Base-by-base conservation (phyloP, 2,888 invertebrate genomes). In the Acanthacorydalis orientalis region DNA sequence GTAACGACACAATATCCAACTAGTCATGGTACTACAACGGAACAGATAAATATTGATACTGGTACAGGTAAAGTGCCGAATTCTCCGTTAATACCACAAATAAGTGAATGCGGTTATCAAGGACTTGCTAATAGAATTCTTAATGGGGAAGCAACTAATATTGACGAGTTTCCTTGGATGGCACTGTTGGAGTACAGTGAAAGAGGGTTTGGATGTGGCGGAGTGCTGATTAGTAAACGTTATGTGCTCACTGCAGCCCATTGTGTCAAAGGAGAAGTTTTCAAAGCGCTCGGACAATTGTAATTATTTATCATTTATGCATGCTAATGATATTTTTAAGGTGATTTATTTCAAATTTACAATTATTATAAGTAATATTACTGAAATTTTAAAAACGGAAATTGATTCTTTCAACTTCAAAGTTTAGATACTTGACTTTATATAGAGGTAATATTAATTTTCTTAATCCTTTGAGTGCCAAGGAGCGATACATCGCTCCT, bases 161-260 rank as follows among this genome's bases (percentile, higher is more conserved):
- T 81, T 12, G 78, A 76, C 49, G 81, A 82, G 55, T 80, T 75
- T 54, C 80, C 81, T 0, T 82, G 82, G 82, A 77, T 80, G 77
- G 74, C 68, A 1, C 62, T 81, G 14, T 55, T 83, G 10, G 70
- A 75, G 59, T 82, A 81, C 57, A 68, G 69, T 50, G 74, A 73
- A 33, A 68, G 68, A 55, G 75, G 77, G 1, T 80, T 78, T 53
- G 77, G 80, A 55, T 85, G 85, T 57, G 85, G 83, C 1, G 85
- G 83, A 1, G 80, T 78, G 0, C 63, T 86, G 15, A 80, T 86
- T 55, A 77, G 72, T 47, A 65, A 67, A 1, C 70, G 73, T 50
- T 85, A 84, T 57, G 73, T 85, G 6, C 56, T 86, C 44, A 85
- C 85, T 1, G 85, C 85, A 0, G 82, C 80, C 1, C 85, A 86